Percentiles rank a stretch among this genome's conserved stretches.
These are phyloP conservation scores for Gonatopus flavifemur DNA, from an alignment of 1,140 invertebrate genomes.

Conservation along the genomic window DNA sequence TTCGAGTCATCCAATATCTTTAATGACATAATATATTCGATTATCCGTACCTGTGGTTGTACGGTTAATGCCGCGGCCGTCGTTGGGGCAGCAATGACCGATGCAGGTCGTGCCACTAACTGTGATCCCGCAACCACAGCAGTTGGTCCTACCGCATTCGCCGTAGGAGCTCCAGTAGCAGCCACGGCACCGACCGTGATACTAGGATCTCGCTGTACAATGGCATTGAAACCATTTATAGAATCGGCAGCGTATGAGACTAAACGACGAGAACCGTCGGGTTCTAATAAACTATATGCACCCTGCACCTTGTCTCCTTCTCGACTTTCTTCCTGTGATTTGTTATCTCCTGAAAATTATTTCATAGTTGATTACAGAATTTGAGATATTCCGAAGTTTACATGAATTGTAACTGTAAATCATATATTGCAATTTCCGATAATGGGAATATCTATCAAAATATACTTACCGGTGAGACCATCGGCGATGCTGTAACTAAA, in stretches of 20 bases:
- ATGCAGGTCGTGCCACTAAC: too few relatives aligned
- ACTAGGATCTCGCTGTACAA: conserved; percentile 52
- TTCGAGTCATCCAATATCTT: too few relatives aligned
- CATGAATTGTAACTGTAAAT: conserved; percentile 21
- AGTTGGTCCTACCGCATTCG: conserved; percentile 1
- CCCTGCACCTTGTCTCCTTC: conserved; percentile 58
- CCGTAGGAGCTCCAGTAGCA: conserved; percentile 19
- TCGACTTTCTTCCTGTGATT: conserved; percentile 54
- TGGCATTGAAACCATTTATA: conserved; percentile 57
- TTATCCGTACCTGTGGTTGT: too few relatives aligned
- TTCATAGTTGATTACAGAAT: neutral
- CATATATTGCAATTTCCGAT: too few relatives aligned
- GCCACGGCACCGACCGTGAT: conserved; percentile 31
- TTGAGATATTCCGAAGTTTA: conserved; percentile 4
- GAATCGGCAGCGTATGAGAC: conserved; percentile 57
- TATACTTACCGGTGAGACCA: conserved; percentile 62
- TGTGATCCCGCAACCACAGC: conserved; percentile 16
- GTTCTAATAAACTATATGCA: conserved; percentile 55
- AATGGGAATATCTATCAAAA: conserved; percentile 3
- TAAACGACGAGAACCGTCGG: conserved; percentile 53
- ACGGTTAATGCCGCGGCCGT: too few relatives aligned
- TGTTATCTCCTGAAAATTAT: conserved; percentile 49
- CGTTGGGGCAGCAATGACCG: too few relatives aligned
- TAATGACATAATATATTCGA: too few relatives aligned
- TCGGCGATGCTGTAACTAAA: conserved; percentile 74